Evolutionary conservation across 92 coral and sea anemone species (phyloP).

Genomic region (Epizoanthus stellaris): DNA sequence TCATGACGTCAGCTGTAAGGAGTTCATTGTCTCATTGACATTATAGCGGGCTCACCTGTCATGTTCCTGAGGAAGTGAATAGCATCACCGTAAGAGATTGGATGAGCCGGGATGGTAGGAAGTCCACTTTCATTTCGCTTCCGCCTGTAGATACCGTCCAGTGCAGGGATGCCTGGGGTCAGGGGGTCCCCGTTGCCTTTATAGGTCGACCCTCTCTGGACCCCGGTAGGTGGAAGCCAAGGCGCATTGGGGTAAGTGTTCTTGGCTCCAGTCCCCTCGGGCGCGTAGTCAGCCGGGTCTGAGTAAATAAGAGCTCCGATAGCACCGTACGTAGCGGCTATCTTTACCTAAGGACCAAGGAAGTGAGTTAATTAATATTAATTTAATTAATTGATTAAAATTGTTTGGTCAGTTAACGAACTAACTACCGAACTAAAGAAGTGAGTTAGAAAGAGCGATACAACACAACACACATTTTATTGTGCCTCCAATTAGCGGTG

Average conservation of each 20-base stretch:
- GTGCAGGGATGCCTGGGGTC: constrained; percentile 87
- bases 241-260: constrained; percentile 86
- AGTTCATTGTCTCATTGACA: no score
- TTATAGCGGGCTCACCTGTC: constrained; percentile 28
- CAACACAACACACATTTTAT: no score
- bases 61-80: constrained; percentile 63
- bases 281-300: constrained; percentile 88
- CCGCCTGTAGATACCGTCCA: constrained; percentile 77
- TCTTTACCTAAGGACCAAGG: constrained; percentile 59
- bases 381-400: no score
- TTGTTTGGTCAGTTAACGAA: no score
- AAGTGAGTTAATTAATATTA: no score
- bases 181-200: constrained; percentile 88
- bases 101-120: constrained; percentile 94
- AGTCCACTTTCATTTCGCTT: constrained; percentile 64
- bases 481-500: no score
- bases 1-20: no score
- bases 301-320: constrained; percentile 86
- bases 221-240: constrained; percentile 92
- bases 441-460: no score
- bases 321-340: constrained; percentile 82
- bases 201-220: constrained; percentile 86
- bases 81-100: constrained; percentile 91
- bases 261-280: constrained; percentile 56
- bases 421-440: no score